phyloP scores from a whole-genome alignment of 2,113 vertebrate species.

The Archilochus colubris region DNA sequence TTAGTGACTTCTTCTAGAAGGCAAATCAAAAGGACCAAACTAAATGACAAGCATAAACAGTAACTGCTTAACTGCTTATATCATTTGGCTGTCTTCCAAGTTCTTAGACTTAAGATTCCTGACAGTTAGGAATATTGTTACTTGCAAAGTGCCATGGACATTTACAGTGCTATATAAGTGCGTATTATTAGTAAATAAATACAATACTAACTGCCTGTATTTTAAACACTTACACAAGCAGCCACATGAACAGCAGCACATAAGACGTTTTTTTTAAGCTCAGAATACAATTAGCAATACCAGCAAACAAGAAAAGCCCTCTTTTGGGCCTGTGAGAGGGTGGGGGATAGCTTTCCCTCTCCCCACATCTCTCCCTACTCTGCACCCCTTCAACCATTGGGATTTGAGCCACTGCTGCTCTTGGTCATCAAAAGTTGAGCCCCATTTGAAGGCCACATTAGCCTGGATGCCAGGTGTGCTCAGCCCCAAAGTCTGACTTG shows the following conservation, averaged over 20 bases:
- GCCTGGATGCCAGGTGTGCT: background rate
- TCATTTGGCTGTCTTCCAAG: slow-evolving; percentile 10
- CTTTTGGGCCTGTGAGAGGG: background rate
- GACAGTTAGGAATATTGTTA: slow-evolving; percentile 42
- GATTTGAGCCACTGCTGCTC: background rate
- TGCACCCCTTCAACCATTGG: background rate
- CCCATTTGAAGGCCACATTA: accelerated
- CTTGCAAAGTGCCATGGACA: background rate
- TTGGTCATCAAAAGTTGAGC: background rate
- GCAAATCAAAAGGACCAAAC: background rate
- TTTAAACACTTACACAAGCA: background rate
- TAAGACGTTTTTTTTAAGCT: accelerated
- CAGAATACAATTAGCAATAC: background rate
- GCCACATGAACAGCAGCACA: background rate
- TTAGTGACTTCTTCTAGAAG: background rate
- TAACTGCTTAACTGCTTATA: slow-evolving; percentile 6
- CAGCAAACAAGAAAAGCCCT: background rate
- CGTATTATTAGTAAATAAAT: slow-evolving; percentile 46
- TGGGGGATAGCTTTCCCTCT: background rate
- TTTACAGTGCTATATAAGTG: slow-evolving; percentile 37
- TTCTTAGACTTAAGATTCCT: slow-evolving; percentile 7
- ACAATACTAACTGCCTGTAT: background rate
- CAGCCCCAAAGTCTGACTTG: background rate
- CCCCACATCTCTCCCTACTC: background rate
- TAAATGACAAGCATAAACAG: slow-evolving; percentile 8